phyloP scores from a whole-genome alignment of 2,888 invertebrate genomes.

The Lasioglossum villosulum region DNA sequence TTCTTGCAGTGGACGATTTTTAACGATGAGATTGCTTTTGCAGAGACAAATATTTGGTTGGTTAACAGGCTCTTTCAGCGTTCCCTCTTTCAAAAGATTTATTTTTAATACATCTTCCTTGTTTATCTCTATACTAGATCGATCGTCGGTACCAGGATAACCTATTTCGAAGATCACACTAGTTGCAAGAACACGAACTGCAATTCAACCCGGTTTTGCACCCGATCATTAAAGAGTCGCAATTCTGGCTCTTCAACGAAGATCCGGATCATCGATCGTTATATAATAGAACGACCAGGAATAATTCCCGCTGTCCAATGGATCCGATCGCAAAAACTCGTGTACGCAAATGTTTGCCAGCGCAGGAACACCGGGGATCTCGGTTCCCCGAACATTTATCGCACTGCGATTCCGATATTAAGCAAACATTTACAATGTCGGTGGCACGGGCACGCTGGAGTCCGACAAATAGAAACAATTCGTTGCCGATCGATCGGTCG shows the following conservation, averaged over 20 bases:
- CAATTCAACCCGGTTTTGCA: no score
- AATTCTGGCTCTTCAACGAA: background rate
- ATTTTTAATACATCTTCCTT: no score
- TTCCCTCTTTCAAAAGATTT: no score
- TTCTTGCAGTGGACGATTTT: background rate
- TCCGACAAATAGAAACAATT: constrained; percentile 25
- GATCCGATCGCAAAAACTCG: constrained; percentile 20
- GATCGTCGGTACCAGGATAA: no score
- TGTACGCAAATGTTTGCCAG: constrained; percentile 43
- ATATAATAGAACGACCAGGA: background rate
- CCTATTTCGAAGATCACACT: no score
- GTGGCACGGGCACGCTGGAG: constrained; percentile 40
- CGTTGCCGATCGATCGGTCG: constrained; percentile 24
- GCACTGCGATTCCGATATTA: constrained; percentile 48
- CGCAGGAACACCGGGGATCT: constrained; percentile 36
- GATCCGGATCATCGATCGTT: background rate
- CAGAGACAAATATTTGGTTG: no score
- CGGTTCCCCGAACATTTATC: constrained; percentile 25
- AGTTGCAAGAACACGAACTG: no score
- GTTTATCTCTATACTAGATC: no score
- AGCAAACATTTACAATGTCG: constrained; percentile 61
- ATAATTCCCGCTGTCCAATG: background rate
- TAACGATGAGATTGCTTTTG: no score
- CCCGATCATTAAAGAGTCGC: no score
- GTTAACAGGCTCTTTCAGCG: no score